Evolutionary conservation across 2,888 invertebrate species (phyloP).

Genomic region (Eristalis arbustorum): DNA sequence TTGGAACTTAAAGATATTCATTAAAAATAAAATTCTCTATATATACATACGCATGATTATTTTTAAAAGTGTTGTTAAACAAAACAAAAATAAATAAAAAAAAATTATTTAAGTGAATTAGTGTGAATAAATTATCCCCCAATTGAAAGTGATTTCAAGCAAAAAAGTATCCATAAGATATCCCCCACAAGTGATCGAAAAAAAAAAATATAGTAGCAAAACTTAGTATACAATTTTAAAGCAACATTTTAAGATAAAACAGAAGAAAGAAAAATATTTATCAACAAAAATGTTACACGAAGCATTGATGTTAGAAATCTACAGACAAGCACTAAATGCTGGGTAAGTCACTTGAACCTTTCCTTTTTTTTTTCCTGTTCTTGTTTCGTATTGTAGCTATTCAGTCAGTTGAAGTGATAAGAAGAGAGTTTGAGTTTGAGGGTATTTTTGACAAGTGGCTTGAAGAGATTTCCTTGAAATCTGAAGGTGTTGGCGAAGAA

Average conservation of each 20-base stretch:
- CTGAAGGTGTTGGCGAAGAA: background rate
- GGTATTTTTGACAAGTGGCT: background rate
- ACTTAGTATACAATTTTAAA: slow-evolving; percentile 43
- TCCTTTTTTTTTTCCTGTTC: background rate
- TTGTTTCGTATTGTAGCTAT: too few relatives aligned
- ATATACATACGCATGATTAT: slow-evolving; percentile 43
- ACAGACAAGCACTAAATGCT: slow-evolving; percentile 79
- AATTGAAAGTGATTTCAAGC: slow-evolving; percentile 35
- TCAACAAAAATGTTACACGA: slow-evolving; percentile 77
- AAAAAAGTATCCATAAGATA: slow-evolving; percentile 72
- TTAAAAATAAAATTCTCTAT: slow-evolving; percentile 67
- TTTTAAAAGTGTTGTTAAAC: slow-evolving; percentile 60
- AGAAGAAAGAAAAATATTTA: slow-evolving; percentile 45
- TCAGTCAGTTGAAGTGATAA: background rate
- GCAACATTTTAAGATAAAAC: slow-evolving; percentile 40
- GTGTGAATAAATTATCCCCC: slow-evolving; percentile 46
- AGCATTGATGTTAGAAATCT: slow-evolving; percentile 79
- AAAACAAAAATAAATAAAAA: slow-evolving; percentile 45
- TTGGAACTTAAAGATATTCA: slow-evolving; percentile 69
- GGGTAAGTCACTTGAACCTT: slow-evolving; percentile 75
- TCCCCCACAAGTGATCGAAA: slow-evolving; percentile 54
- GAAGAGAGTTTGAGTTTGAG: background rate
- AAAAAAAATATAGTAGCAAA: slow-evolving; percentile 39
- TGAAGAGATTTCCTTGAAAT: background rate
- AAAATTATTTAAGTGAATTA: slow-evolving; percentile 63